phyloP scores from a whole-genome alignment of 2,797 vertebrate genomes.

The Danio kyathit region DNA sequence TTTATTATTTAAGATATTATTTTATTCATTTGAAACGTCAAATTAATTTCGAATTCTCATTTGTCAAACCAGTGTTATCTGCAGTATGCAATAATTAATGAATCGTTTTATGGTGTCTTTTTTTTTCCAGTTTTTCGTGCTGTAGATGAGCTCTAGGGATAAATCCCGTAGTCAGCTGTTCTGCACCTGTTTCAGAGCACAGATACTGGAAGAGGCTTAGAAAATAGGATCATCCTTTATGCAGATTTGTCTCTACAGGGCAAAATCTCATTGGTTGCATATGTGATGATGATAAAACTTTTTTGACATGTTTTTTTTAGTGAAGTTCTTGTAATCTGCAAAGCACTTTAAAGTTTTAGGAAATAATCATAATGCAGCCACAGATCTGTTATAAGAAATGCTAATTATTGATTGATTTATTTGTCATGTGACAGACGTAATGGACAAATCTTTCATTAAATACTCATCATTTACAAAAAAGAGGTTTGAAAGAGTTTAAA shows the following conservation, averaged over 20 bases:
- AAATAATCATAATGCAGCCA: not conserved
- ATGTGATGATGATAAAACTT: conserved; percentile 15
- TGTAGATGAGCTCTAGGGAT: conserved; percentile 1
- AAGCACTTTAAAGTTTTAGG: not conserved
- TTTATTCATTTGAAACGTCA: not conserved
- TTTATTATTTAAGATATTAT: not conserved
- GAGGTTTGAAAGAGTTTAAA: not conserved
- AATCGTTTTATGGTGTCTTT: not conserved
- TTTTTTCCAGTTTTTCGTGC: not conserved
- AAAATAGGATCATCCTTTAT: conserved; percentile 44
- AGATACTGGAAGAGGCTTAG: conserved; percentile 41
- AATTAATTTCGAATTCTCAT: not conserved
- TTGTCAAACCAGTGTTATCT: not conserved
- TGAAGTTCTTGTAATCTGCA: not conserved
- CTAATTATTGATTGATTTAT: not conserved
- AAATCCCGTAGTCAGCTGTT: conserved; percentile 42
- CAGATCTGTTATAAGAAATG: not conserved
- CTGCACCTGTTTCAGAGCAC: conserved; percentile 40
- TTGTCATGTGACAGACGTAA: not conserved
- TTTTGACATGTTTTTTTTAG: not conserved
- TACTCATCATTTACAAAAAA: not conserved
- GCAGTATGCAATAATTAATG: not conserved
- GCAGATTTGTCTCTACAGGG: conserved; percentile 20
- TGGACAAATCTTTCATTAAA: not conserved
- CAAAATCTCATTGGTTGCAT: conserved; percentile 31